Percentiles rank a stretch among this genome's conserved stretches.
These are phyloP conservation scores for Drosophila peninsularis DNA, from an alignment of 2,888 invertebrate genomes.

Conservation along the genomic window DNA sequence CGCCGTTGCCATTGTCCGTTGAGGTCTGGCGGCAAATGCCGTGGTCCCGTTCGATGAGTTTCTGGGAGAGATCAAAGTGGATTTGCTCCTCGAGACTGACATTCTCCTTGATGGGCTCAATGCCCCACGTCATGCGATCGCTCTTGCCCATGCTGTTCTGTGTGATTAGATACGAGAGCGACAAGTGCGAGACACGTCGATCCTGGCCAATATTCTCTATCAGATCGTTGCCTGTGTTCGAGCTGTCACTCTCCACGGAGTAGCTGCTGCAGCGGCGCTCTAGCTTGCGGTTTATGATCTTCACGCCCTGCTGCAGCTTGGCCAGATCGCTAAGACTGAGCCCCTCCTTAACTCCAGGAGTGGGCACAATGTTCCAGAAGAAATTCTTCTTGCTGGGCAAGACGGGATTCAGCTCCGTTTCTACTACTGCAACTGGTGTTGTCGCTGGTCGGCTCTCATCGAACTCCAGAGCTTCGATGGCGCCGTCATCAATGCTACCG, in stretches of 20 bases:
- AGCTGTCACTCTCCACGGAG: slow-evolving; percentile 57
- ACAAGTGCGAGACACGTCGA: slow-evolving; percentile 73
- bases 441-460: slow-evolving; percentile 53
- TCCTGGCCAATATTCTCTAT: slow-evolving; percentile 53
- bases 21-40: slow-evolving; percentile 63
- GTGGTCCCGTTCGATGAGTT: slow-evolving; percentile 76
- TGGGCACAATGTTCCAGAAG: slow-evolving; percentile 82
- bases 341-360: slow-evolving; percentile 81
- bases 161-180: slow-evolving; percentile 83
- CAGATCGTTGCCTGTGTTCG: slow-evolving; percentile 5
- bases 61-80: slow-evolving; percentile 79
- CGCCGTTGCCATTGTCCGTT: slow-evolving; percentile 81
- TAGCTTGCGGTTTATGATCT: slow-evolving; percentile 70
- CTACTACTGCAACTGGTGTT: slow-evolving; percentile 8
- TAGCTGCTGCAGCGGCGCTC: slow-evolving; percentile 74
- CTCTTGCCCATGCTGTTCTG: slow-evolving; percentile 84
- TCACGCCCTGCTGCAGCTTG: slow-evolving; percentile 66
- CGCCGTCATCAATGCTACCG: slow-evolving; percentile 72
- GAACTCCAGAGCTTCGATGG: slow-evolving; percentile 82
- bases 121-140: slow-evolving; percentile 84
- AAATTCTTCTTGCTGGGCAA: slow-evolving; percentile 66
- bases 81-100: slow-evolving; percentile 82
- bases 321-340: slow-evolving; percentile 79
- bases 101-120: slow-evolving; percentile 83
- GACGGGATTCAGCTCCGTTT: slow-evolving; percentile 35